phyloP scores from a whole-genome alignment of 2,797 vertebrate species.

The Etheostoma nigrum region DNA sequence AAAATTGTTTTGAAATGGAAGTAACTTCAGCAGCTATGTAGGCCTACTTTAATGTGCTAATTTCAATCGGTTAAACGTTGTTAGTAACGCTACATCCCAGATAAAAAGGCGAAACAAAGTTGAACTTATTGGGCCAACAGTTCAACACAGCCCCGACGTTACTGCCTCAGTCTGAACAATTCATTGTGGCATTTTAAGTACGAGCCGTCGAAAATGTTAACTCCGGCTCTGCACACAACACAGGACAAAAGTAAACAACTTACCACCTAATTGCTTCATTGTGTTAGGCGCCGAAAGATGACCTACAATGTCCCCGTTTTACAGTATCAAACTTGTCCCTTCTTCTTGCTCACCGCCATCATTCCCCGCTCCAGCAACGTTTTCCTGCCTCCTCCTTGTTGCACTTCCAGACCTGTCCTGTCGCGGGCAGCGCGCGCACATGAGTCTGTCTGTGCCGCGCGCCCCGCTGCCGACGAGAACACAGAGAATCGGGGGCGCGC shows the following conservation, averaged over 20 bases:
- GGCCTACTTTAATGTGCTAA: not conserved
- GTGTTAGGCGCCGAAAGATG: constrained; percentile 49
- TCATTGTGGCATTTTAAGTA: constrained; percentile 71
- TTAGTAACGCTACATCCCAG: too few species aligned
- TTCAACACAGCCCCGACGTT: constrained; percentile 24
- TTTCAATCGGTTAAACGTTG: not conserved
- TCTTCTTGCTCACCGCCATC: constrained; percentile 83
- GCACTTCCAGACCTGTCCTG: constrained; percentile 83
- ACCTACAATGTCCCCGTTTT: constrained; percentile 49
- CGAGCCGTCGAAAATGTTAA: constrained; percentile 38
- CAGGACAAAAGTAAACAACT: constrained; percentile 31
- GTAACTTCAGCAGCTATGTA: not conserved
- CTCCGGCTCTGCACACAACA: not conserved
- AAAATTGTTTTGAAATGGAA: constrained; percentile 1
- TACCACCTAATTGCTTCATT: constrained; percentile 70
- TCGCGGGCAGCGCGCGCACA: constrained; percentile 78
- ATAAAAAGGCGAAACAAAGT: constrained; percentile 44
- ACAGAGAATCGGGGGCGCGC: constrained; percentile 73
- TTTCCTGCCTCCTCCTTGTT: constrained; percentile 63
- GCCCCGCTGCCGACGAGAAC: constrained; percentile 47
- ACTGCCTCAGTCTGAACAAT: constrained; percentile 42
- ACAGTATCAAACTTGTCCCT: constrained; percentile 79
- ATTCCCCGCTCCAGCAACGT: constrained; percentile 74
- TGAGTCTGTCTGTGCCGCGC: constrained; percentile 23
- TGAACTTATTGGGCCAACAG: constrained; percentile 32